Percentiles rank a stretch among this genome's conserved stretches.
phyloP scores from a whole-genome alignment of 2,888 invertebrate species.

The Cylloceria caligata region DNA sequence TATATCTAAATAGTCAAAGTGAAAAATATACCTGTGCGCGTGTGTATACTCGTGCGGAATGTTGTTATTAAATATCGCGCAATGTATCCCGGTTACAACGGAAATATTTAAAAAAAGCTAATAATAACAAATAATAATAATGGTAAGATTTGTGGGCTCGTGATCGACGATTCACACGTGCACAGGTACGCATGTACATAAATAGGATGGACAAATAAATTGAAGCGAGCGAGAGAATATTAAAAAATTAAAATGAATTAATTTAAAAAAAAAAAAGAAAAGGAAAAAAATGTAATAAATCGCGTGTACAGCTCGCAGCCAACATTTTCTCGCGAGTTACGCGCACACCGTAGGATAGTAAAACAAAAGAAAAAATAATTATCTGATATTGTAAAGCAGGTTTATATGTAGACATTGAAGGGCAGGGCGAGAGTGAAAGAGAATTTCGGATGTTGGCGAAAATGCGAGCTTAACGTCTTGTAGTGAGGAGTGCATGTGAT shows the following conservation, averaged over 20 bases:
- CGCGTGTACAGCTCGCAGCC: constrained; percentile 62
- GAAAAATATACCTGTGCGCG: constrained; percentile 66
- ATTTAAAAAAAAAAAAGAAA: constrained; percentile 7
- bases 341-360: constrained; percentile 58
- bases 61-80: constrained; percentile 28
- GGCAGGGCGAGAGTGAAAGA: constrained; percentile 53
- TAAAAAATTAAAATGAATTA: constrained; percentile 39
- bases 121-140: constrained; percentile 1
- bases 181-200: constrained; percentile 69
- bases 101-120: constrained; percentile 21
- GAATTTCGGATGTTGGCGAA: constrained; percentile 52
- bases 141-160: constrained; percentile 43
- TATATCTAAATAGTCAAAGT: constrained; percentile 70
- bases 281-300: constrained; percentile 48
- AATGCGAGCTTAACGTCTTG: constrained; percentile 38
- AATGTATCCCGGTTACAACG: constrained; percentile 11
- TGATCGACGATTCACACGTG: constrained; percentile 62
- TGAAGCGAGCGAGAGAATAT: constrained; percentile 53
- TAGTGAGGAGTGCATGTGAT: constrained; percentile 61
- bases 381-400: constrained; percentile 25
- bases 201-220: constrained; percentile 70
- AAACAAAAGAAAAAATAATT: constrained; percentile 5
- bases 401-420: constrained; percentile 53
- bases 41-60: constrained; percentile 62
- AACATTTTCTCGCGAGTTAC: constrained; percentile 58